phyloP scores from a whole-genome alignment of 2,113 vertebrate genomes.

The Heteronetta atricapilla region DNA sequence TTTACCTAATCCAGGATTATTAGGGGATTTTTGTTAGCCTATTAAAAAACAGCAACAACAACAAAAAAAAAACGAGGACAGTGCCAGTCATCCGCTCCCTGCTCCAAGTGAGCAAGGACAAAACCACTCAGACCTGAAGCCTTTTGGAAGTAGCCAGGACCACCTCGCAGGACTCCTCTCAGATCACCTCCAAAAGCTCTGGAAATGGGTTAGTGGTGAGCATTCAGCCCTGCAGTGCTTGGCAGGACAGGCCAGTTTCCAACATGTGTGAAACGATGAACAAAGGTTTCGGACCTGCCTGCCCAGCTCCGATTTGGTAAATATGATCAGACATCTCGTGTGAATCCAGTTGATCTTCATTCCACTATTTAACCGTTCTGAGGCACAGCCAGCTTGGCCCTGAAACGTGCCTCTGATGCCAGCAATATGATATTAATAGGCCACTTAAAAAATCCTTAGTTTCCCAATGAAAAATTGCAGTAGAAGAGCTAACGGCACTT shows the following conservation, averaged over 20 bases:
- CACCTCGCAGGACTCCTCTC: background rate
- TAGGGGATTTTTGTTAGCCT: background rate
- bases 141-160: background rate
- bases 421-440: slow-evolving; percentile 61
- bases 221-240: accelerated
- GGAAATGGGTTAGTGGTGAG: background rate
- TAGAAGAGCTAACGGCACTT: background rate
- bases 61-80: background rate
- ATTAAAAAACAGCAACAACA: background rate
- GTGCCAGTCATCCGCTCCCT: no score
- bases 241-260: background rate
- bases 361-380: slow-evolving; percentile 32
- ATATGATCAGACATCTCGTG: background rate
- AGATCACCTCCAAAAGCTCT: background rate
- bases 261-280: background rate
- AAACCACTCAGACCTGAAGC: background rate
- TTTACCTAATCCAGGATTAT: background rate
- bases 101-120: background rate
- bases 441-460: slow-evolving; percentile 50
- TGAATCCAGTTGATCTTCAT: slow-evolving; percentile 34
- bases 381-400: slow-evolving; percentile 63
- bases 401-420: slow-evolving; percentile 10
- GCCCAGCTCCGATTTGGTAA: slow-evolving; percentile 6
- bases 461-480: slow-evolving; percentile 43
- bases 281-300: background rate